Evolutionary conservation across 1,140 invertebrate species (phyloP), one percentile per base, ranked within the genome.

Genomic region (Lordiphosa stackelbergi): DNA sequence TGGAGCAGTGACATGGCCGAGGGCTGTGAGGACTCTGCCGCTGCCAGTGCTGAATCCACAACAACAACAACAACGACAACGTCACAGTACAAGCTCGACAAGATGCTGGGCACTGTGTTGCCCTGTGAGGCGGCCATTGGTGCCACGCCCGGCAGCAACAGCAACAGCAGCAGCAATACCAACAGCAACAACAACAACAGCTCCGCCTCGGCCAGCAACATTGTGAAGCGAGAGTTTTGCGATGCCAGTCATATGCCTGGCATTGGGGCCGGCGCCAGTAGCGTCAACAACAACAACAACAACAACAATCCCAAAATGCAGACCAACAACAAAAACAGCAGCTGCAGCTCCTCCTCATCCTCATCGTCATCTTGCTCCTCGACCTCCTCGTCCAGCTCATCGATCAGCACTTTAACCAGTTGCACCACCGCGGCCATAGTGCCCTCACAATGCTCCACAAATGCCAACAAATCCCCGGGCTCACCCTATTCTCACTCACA

Each of bases 91-190:
- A 79, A 74, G 58, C 69, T 77, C 43, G 63, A 85, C 60, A 83
- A 77, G 62, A 88, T 88, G 86, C 71, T 88, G 53, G 86, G 86
- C 9, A 87, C 86, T 36, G 86, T 87, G 49, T 47, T 88, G 58
- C 86, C 86, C 24, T 88, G 86, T 43, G 86, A 88, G 78, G 72
- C 85, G 52, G 70, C 86, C 19, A 86, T 85, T 47, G 63, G 71
- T 28, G 84, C 66, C 47, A 74, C 74, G 35, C 77, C 78, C 28
- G 64, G 77, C 42, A 59, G 75, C 56, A 70, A 72, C 40, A 51
- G 3, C 69, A 51, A 6, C 45, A 38, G 41, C 63, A 66, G 40
- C 57, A 57, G 24, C 46, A 46, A 28, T 55, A 61, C 10, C 63
- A 60, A 22, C 43, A 66, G 19, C 9, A 61, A 10, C 35, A 51